phyloP scores from a whole-genome alignment of 2,797 vertebrate genomes.

The Oryzias sinensis region DNA sequence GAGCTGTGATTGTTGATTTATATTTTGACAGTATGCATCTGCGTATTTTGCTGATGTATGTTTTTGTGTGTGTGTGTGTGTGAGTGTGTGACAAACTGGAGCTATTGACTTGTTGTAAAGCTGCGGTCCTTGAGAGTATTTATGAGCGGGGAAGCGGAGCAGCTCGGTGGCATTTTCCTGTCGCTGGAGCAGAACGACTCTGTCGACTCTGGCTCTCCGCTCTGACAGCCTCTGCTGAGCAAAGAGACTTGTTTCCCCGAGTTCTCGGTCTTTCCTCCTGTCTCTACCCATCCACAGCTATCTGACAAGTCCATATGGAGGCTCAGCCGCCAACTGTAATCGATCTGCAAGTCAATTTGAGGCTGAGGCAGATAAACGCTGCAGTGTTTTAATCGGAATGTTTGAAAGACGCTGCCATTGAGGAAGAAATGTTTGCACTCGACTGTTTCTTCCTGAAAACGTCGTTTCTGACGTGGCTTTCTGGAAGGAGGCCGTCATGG shows the following conservation, averaged over 20 bases:
- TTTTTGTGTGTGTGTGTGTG: constrained; percentile 32
- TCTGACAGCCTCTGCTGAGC: constrained; percentile 58
- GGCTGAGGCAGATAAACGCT: no score
- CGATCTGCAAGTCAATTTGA: constrained; percentile 17
- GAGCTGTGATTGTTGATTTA: constrained; percentile 79
- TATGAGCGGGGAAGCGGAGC: constrained; percentile 67
- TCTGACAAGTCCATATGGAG: constrained; percentile 47
- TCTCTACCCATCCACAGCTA: constrained; percentile 37
- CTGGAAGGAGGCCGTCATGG: no score
- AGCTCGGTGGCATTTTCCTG: constrained; percentile 66
- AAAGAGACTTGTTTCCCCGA: constrained; percentile 56
- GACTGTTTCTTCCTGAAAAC: no score
- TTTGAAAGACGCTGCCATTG: no score
- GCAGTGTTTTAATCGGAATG: no score
- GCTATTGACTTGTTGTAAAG: constrained; percentile 77
- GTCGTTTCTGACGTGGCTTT: no score
- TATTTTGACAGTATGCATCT: constrained; percentile 80
- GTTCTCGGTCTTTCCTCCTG: constrained; percentile 32
- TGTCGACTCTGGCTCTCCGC: constrained; percentile 43
- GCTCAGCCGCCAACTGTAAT: constrained; percentile 41
- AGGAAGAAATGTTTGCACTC: no score
- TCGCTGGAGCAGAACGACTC: constrained; percentile 63
- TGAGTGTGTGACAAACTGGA: constrained; percentile 59
- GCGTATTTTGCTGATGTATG: constrained; percentile 76
- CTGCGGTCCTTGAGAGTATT: constrained; percentile 75